phyloP scores from a whole-genome alignment of 2,797 vertebrate species.

The Rhyacichthys aspro region DNA sequence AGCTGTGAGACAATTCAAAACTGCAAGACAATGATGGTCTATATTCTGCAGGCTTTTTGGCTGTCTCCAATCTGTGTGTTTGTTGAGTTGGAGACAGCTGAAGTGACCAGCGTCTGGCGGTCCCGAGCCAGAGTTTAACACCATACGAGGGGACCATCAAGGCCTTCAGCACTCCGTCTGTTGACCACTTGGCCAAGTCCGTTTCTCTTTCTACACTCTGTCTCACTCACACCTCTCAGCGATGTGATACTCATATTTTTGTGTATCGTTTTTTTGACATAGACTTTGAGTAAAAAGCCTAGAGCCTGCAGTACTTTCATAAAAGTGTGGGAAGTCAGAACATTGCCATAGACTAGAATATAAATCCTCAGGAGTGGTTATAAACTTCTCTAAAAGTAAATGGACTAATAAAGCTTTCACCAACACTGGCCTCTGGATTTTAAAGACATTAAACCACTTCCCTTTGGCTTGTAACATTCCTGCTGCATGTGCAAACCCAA shows the following conservation, averaged over 20 bases:
- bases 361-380: constrained; percentile 14
- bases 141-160: constrained; percentile 62
- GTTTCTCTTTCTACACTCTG: constrained; percentile 34
- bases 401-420: constrained; percentile 35
- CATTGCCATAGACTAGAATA: constrained; percentile 3
- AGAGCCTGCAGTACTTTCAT: background rate
- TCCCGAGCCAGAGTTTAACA: constrained; percentile 55
- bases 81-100: constrained; percentile 38
- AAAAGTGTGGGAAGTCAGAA: constrained; percentile 1
- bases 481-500: constrained; percentile 37
- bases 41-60: constrained; percentile 24
- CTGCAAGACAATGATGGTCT: constrained; percentile 7
- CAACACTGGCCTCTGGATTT: constrained; percentile 45
- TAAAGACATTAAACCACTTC: constrained; percentile 53
- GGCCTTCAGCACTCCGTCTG: constrained; percentile 70
- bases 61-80: constrained; percentile 33
- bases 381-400: constrained; percentile 22
- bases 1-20: constrained; percentile 7
- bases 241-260: constrained; percentile 61
- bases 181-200: constrained; percentile 63
- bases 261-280: constrained; percentile 7
- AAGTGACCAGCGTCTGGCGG: constrained; percentile 67
- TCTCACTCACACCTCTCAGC: constrained; percentile 61
- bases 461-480: constrained; percentile 56
- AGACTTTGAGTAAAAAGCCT: background rate